phyloP scores from a whole-genome alignment of 1,140 invertebrate genomes.

The Drosophila bifasciata region DNA sequence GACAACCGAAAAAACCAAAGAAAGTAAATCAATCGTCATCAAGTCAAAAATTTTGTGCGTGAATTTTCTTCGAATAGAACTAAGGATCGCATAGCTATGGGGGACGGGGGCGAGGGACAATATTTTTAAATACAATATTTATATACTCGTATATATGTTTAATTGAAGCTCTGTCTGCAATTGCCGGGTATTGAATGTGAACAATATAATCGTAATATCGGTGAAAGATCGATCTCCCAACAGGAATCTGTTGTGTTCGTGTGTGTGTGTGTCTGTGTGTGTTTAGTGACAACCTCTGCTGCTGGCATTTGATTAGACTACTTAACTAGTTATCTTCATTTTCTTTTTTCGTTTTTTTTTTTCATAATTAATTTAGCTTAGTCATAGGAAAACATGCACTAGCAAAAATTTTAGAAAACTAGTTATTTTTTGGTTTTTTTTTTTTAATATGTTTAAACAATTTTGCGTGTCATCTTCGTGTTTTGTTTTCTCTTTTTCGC shows the following conservation, averaged over 20 bases:
- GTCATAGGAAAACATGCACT: conserved; percentile 72
- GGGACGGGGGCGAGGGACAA: background rate
- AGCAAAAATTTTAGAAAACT: conserved; percentile 64
- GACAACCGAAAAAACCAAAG: conserved; percentile 25
- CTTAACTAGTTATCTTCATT: conserved; percentile 59
- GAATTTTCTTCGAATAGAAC: conserved; percentile 36
- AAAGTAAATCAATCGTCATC: conserved; percentile 11
- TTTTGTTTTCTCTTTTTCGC: conserved; percentile 1
- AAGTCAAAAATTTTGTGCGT: conserved; percentile 59
- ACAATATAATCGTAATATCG: background rate
- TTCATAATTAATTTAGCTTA: conserved; percentile 44
- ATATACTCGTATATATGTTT: background rate
- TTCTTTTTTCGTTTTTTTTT: conserved; percentile 25
- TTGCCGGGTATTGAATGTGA: conserved; percentile 11
- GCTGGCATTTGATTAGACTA: conserved; percentile 62
- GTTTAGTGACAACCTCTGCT: conserved; percentile 20
- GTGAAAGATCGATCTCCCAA: conserved; percentile 45
- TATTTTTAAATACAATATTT: background rate
- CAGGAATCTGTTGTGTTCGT: conserved; percentile 17
- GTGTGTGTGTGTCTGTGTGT: too few relatives aligned
- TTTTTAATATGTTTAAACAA: conserved; percentile 38
- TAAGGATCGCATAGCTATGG: conserved; percentile 13
- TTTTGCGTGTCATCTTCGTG: conserved; percentile 33
- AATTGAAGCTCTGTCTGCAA: conserved; percentile 20
- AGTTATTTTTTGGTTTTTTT: conserved; percentile 16